Conservation (phyloP, 2,888 invertebrate genomes). For the Drosophila infuscata region DNA sequence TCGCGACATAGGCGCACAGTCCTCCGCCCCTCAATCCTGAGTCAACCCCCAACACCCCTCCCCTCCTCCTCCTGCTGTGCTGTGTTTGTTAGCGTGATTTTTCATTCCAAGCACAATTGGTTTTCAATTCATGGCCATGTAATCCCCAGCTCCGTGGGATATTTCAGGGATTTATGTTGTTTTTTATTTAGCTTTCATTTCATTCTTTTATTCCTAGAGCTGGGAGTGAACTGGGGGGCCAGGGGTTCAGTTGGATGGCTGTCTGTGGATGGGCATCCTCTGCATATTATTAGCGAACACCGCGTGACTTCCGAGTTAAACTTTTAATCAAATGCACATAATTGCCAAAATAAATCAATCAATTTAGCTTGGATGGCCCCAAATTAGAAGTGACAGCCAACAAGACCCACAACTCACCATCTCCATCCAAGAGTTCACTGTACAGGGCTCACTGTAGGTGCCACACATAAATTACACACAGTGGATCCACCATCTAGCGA, state of each 20-base stretch:
- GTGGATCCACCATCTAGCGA: constrained; percentile 24
- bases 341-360: constrained; percentile 82
- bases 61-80: constrained; percentile 36
- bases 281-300: constrained; percentile 77
- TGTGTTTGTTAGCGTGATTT: constrained; percentile 74
- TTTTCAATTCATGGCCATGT: constrained; percentile 81
- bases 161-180: constrained; percentile 81
- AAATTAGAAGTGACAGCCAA: constrained; percentile 76
- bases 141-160: constrained; percentile 80
- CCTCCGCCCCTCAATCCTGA: neutral
- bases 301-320: constrained; percentile 71
- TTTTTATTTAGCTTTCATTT: constrained; percentile 28
- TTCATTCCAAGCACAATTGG: constrained; percentile 80
- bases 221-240: neutral
- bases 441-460: constrained; percentile 14
- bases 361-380: constrained; percentile 69
- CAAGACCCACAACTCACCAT: neutral
- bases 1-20: constrained; percentile 61
- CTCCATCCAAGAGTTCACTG: neutral
- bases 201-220: constrained; percentile 35
- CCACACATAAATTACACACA: constrained; percentile 53
- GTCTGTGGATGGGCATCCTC: constrained; percentile 34
- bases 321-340: constrained; percentile 82
- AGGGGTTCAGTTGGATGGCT: neutral
- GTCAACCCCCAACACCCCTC: constrained; percentile 10